These are phyloP conservation scores for Eupelmus urozonus DNA, from an alignment of 2,888 invertebrate species.

Conservation along the genomic window DNA sequence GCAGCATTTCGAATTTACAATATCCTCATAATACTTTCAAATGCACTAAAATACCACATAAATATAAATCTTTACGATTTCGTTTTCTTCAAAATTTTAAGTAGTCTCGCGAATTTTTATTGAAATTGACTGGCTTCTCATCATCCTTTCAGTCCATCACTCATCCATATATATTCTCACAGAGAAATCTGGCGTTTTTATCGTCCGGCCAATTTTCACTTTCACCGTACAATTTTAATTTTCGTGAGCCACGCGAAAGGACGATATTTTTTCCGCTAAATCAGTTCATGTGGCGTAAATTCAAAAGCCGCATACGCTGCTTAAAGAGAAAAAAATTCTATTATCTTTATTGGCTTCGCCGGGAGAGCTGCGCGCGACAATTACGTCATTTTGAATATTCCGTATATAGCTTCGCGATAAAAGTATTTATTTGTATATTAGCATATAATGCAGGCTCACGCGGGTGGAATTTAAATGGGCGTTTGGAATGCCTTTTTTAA, in stretches of 20 bases:
- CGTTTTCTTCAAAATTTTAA: too few relatives aligned
- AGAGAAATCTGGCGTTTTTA: slow-evolving; percentile 3
- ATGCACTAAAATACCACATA: too few relatives aligned
- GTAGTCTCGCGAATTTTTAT: too few relatives aligned
- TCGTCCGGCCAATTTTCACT: slow-evolving; percentile 9
- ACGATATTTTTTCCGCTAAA: too few relatives aligned
- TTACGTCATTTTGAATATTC: slow-evolving; percentile 25
- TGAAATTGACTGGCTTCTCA: too few relatives aligned
- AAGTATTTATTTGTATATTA: neutral
- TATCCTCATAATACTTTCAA: too few relatives aligned
- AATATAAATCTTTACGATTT: too few relatives aligned
- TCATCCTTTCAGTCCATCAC: too few relatives aligned
- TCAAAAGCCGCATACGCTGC: neutral
- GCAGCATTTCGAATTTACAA: too few relatives aligned
- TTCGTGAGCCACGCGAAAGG: neutral
- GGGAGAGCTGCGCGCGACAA: neutral
- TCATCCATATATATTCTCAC: neutral
- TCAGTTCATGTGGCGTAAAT: too few relatives aligned
- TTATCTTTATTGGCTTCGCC: slow-evolving; percentile 38
- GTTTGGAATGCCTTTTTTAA: too few relatives aligned
- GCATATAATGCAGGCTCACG: neutral
- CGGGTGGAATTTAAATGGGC: too few relatives aligned
- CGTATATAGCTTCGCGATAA: neutral
- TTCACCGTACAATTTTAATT: slow-evolving; percentile 13
- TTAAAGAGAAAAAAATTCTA: slow-evolving; percentile 6